phyloP scores from a whole-genome alignment of 2,888 invertebrate genomes.

The Mythimna loreyi region DNA sequence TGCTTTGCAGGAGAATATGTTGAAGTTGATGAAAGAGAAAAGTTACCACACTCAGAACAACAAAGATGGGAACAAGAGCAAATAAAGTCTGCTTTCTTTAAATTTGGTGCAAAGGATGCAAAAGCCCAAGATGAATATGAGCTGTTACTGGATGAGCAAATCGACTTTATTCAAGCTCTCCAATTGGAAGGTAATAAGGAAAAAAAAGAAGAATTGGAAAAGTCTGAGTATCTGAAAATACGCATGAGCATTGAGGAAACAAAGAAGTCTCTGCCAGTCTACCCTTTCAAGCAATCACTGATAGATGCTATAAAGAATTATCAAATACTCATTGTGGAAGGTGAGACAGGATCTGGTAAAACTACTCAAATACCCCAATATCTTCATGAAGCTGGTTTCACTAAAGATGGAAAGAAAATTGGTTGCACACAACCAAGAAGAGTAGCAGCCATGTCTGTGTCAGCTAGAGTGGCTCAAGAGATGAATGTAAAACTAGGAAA shows the following conservation, averaged over 20 bases:
- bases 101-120: slow-evolving; percentile 98
- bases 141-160: slow-evolving; percentile 98
- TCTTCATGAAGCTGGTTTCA: slow-evolving; percentile 98
- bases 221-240: slow-evolving; percentile 92
- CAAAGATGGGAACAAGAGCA: slow-evolving; percentile 99
- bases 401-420: slow-evolving; percentile 95
- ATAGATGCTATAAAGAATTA: slow-evolving; percentile 97
- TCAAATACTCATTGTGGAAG: slow-evolving; percentile 98
- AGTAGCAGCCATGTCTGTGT: slow-evolving; percentile 99
- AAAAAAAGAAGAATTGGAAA: slow-evolving; percentile 91
- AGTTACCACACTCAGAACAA: slow-evolving; percentile 95
- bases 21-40: slow-evolving; percentile 96
- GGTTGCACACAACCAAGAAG: slow-evolving; percentile 99
- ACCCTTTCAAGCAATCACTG: slow-evolving; percentile 96
- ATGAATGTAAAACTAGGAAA: slow-evolving; percentile 99
- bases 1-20: slow-evolving; percentile 92
- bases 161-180: slow-evolving; percentile 98
- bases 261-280: slow-evolving; percentile 97
- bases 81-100: slow-evolving; percentile 97
- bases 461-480: slow-evolving; percentile 99
- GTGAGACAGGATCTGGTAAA: slow-evolving; percentile 99
- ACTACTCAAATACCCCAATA: slow-evolving; percentile 99
- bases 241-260: slow-evolving; percentile 97
- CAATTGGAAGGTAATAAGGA: slow-evolving; percentile 94
- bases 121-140: slow-evolving; percentile 96